Conservation (phyloP, 2,888 invertebrate species). For the Auanema sp. region DNA sequence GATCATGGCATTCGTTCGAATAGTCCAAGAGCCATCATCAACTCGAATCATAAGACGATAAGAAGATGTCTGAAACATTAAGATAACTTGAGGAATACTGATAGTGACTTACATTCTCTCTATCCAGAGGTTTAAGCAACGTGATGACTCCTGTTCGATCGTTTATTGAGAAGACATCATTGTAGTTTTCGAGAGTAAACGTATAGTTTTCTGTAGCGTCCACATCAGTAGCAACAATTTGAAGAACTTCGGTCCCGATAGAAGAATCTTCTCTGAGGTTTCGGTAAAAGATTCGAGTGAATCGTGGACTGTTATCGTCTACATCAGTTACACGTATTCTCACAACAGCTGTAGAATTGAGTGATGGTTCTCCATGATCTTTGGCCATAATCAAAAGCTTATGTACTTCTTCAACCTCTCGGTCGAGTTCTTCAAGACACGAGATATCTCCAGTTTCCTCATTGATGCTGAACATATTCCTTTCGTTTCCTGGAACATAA, state of each 20-base stretch:
- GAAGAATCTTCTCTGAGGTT: conserved; percentile 38
- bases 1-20: conserved; percentile 76
- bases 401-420: conserved; percentile 29
- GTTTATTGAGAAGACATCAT: conserved; percentile 29
- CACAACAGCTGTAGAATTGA: conserved; percentile 77
- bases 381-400: conserved; percentile 87
- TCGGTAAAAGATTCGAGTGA: conserved; percentile 65
- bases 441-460: conserved; percentile 27
- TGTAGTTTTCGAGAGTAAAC: conserved; percentile 27
- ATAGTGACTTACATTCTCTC: conserved; percentile 30
- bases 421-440: conserved; percentile 27
- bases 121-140: conserved; percentile 30
- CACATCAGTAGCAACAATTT: conserved; percentile 37
- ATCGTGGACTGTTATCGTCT: conserved; percentile 90
- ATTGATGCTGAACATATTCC: conserved; percentile 72
- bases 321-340: conserved; percentile 84
- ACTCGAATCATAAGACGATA: conserved; percentile 45
- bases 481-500: conserved; percentile 79
- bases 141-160: conserved; percentile 27
- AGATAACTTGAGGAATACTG: conserved; percentile 8
- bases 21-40: conserved; percentile 44
- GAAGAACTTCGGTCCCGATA: conserved; percentile 27
- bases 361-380: conserved; percentile 80
- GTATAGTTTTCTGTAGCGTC: conserved; percentile 28
- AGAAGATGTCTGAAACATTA: conserved; percentile 23